Evolutionary conservation across 2,888 invertebrate genomes (phyloP).

Genomic region (Leucoptera coffeella): DNA sequence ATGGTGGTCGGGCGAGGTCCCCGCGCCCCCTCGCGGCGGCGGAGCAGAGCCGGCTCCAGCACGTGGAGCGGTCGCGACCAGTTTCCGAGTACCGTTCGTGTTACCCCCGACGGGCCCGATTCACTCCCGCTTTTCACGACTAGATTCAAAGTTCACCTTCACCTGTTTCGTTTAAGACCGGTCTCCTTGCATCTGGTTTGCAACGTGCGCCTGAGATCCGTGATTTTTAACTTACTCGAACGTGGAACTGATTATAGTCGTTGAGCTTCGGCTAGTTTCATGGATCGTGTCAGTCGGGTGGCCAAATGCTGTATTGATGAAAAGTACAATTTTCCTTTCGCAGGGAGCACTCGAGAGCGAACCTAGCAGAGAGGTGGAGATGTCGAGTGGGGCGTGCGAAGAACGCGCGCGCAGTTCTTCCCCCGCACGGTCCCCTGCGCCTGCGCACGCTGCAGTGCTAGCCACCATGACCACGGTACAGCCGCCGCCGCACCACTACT

Average conservation of each 20-base stretch:
- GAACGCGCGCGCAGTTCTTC: slow-evolving; percentile 45
- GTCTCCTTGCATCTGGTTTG: no score
- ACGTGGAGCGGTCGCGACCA: slow-evolving; percentile 39
- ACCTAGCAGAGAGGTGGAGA: neutral
- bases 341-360: no score
- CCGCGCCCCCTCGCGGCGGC: no score
- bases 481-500: slow-evolving; percentile 66
- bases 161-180: no score
- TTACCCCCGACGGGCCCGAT: slow-evolving; percentile 24
- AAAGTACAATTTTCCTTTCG: neutral
- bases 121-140: no score
- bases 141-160: no score
- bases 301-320: slow-evolving; percentile 22
- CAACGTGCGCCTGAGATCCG: no score
- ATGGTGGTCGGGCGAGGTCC: neutral
- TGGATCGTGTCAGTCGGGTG: slow-evolving; percentile 21
- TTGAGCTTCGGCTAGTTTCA: slow-evolving; percentile 19
- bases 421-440: slow-evolving; percentile 48
- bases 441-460: slow-evolving; percentile 67
- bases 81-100: slow-evolving; percentile 47
- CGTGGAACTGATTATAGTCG: no score
- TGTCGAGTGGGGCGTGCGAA: slow-evolving; percentile 11
- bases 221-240: no score
- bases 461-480: slow-evolving; percentile 85
- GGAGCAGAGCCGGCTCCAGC: slow-evolving; percentile 12